Conservation (phyloP, 2,797 vertebrate species). For the Anomalospiza imberbis region DNA sequence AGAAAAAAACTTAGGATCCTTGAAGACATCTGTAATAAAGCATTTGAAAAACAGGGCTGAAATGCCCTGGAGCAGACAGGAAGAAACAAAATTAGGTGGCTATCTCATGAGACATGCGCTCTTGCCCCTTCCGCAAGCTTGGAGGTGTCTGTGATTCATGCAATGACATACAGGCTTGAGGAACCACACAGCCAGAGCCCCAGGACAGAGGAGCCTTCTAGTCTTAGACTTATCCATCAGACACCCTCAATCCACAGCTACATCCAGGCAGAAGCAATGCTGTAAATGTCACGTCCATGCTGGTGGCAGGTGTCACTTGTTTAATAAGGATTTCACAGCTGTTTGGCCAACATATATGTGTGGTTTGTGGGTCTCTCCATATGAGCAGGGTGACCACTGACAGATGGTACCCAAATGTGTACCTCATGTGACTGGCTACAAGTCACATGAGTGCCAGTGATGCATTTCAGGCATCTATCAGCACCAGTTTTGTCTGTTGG, state of each 20-base stretch:
- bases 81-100: background rate
- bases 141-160: background rate
- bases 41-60: background rate
- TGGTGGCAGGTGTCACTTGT: background rate
- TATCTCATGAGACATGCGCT: background rate
- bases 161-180: background rate
- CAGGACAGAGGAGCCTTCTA: background rate
- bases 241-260: background rate
- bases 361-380: background rate
- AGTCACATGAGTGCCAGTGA: background rate
- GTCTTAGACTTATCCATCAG: background rate
- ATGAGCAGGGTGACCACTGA: background rate
- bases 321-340: background rate
- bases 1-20: background rate
- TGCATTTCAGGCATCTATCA: background rate
- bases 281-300: background rate
- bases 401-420: background rate
- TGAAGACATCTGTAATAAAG: background rate
- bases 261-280: background rate
- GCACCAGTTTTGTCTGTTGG: fast-evolving
- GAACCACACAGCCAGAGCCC: background rate
- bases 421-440: background rate
- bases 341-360: background rate
- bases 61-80: constrained; percentile 5
- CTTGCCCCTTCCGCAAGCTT: background rate